Percentiles rank a stretch among this genome's conserved stretches.
Evolutionary conservation across 2,888 invertebrate species (phyloP).

Genomic region (Lithophane leautieri): DNA sequence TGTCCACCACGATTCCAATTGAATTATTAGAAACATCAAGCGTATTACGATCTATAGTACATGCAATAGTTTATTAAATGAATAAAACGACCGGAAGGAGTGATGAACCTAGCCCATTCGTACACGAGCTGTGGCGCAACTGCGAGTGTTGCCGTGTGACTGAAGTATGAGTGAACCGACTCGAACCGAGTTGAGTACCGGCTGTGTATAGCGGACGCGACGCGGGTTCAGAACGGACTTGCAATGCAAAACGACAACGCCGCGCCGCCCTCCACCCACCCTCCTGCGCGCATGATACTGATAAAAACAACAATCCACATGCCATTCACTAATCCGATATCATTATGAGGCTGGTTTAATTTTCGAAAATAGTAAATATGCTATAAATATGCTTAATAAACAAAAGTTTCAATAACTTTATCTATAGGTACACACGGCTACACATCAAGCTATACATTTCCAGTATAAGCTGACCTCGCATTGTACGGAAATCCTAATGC

Average conservation of each 20-base stretch:
- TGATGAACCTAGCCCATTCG: conserved; percentile 65
- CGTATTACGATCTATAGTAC: conserved; percentile 33
- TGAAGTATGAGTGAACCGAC: conserved; percentile 76
- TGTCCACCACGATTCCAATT: conserved; percentile 47
- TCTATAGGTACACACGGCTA: no score
- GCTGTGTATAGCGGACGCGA: conserved; percentile 70
- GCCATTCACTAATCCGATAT: conserved; percentile 73
- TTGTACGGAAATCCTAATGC: no score
- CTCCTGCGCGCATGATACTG: conserved; percentile 67
- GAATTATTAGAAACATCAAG: conserved; percentile 50
- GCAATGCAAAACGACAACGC: conserved; percentile 80
- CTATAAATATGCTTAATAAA: background rate
- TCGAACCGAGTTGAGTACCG: conserved; percentile 65
- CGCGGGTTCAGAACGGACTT: conserved; percentile 75
- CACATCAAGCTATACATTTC: no score
- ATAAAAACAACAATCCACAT: conserved; percentile 71
- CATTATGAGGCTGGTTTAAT: conserved; percentile 29
- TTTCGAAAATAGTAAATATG: conserved; percentile 8
- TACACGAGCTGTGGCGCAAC: conserved; percentile 81
- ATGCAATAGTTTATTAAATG: conserved; percentile 35
- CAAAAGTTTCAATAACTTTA: background rate
- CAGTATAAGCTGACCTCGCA: no score
- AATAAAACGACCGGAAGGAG: conserved; percentile 58
- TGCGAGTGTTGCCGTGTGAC: conserved; percentile 89
- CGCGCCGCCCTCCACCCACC: conserved; percentile 67